Evolutionary conservation across 1,140 invertebrate species (phyloP).

Genomic region (Euborellia annulipes): DNA sequence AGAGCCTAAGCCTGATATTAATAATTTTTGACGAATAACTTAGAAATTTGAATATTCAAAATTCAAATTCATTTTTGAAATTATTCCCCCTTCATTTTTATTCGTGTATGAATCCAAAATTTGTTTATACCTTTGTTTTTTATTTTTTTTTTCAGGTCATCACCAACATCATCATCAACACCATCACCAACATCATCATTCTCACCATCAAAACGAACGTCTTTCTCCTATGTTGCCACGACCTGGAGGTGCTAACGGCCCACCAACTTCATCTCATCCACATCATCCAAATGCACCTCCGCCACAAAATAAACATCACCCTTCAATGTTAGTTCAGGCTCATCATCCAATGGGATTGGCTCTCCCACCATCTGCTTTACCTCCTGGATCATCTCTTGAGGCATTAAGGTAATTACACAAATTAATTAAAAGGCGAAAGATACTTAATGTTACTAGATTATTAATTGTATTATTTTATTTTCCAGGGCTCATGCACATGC

Average conservation of each 20-base stretch:
- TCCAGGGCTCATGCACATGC: slow-evolving; percentile 39
- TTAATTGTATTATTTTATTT: too few species aligned
- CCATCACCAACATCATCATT: slow-evolving; percentile 20
- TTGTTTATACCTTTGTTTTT: too few species aligned
- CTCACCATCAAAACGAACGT: slow-evolving; percentile 21
- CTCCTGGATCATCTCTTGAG: slow-evolving; percentile 5
- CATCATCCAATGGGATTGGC: slow-evolving; percentile 7
- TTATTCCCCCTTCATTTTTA: too few species aligned
- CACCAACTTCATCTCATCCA: slow-evolving; percentile 33
- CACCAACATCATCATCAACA: slow-evolving; percentile 12
- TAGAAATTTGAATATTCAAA: too few species aligned
- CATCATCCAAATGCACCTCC: slow-evolving; percentile 46
- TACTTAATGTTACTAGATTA: too few species aligned
- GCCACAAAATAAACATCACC: slow-evolving; percentile 32
- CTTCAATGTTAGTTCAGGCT: slow-evolving; percentile 23
- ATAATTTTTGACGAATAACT: too few species aligned
- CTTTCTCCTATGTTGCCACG: slow-evolving; percentile 21
- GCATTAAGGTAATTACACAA: slow-evolving; percentile 3
- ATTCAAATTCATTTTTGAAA: too few species aligned
- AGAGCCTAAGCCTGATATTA: too few species aligned
- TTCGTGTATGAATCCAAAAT: too few species aligned
- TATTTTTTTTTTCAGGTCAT: too few species aligned
- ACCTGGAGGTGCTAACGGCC: slow-evolving; percentile 19
- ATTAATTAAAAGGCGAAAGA: background rate
- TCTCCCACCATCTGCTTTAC: slow-evolving; percentile 5